Conservation (phyloP, 1,140 invertebrate species). For the Scaptomyza pallida region DNA sequence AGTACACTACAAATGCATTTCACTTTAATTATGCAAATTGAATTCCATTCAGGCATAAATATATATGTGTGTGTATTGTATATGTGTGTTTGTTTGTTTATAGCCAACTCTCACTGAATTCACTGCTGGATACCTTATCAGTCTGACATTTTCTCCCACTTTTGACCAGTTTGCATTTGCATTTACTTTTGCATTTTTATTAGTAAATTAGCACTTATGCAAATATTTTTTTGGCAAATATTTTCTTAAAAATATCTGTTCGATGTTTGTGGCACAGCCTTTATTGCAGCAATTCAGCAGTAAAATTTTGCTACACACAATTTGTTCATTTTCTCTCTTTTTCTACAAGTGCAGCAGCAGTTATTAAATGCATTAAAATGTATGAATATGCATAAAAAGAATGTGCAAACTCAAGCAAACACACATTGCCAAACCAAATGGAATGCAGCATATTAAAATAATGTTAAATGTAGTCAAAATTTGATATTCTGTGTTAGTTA, state of each 20-base stretch:
- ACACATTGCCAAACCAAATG: conserved; percentile 6
- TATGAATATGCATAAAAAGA: conserved; percentile 51
- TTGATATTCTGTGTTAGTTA: no score
- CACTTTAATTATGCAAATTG: conserved; percentile 76
- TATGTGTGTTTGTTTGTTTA: no score
- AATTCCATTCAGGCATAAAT: conserved; percentile 71
- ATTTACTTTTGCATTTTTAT: conserved; percentile 78
- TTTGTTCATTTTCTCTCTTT: conserved; percentile 16
- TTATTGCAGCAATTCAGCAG: conserved; percentile 29
- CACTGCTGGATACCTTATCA: conserved; percentile 14
- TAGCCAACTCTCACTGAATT: conserved; percentile 38
- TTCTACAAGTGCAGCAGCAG: conserved; percentile 6
- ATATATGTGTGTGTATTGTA: no score
- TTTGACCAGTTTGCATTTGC: conserved; percentile 43
- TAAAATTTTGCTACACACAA: conserved; percentile 38
- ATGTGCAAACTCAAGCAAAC: conserved; percentile 16
- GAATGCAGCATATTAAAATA: conserved; percentile 7
- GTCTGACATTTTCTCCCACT: conserved; percentile 2
- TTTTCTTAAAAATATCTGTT: conserved; percentile 37
- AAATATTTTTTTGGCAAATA: conserved; percentile 52
- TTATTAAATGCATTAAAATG: conserved; percentile 38
- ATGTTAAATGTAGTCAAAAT: no score
- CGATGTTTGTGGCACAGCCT: conserved; percentile 41
- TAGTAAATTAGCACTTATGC: conserved; percentile 71
- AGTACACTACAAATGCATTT: conserved; percentile 58